These are phyloP conservation scores for Drosophila paulistorum DNA, from an alignment of 1,140 invertebrate species.

Conservation along the genomic window DNA sequence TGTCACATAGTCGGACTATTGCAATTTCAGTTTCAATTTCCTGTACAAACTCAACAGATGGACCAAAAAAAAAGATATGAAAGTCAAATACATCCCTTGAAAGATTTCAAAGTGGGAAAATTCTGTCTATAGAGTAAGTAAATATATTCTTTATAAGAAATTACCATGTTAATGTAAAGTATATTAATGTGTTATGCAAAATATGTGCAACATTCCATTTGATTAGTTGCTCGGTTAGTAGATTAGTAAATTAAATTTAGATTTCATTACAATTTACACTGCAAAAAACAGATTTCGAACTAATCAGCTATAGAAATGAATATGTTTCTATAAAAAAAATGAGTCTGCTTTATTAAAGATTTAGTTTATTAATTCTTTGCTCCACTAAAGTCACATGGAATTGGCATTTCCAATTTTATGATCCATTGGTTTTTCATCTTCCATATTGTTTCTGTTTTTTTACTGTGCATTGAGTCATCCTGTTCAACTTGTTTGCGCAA, in stretches of 20 bases:
- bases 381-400: background rate
- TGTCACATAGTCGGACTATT: background rate
- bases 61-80: background rate
- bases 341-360: too few relatives aligned
- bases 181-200: too few relatives aligned
- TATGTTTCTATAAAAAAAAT: background rate
- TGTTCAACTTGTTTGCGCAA: conserved; percentile 60
- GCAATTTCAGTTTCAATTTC: conserved; percentile 3
- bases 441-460: conserved; percentile 11
- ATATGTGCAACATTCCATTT: background rate
- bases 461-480: conserved; percentile 49
- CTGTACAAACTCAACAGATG: background rate
- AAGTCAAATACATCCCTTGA: too few relatives aligned
- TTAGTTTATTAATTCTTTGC: too few relatives aligned
- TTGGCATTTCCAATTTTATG: conserved; percentile 12
- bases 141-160: too few relatives aligned
- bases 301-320: background rate
- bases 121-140: too few relatives aligned
- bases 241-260: background rate
- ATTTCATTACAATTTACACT: too few relatives aligned
- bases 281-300: background rate
- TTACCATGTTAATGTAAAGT: background rate
- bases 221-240: background rate
- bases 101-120: too few relatives aligned
- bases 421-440: conserved; percentile 34